phyloP scores from a whole-genome alignment of 1,140 invertebrate species.

The Ylistrum balloti region DNA sequence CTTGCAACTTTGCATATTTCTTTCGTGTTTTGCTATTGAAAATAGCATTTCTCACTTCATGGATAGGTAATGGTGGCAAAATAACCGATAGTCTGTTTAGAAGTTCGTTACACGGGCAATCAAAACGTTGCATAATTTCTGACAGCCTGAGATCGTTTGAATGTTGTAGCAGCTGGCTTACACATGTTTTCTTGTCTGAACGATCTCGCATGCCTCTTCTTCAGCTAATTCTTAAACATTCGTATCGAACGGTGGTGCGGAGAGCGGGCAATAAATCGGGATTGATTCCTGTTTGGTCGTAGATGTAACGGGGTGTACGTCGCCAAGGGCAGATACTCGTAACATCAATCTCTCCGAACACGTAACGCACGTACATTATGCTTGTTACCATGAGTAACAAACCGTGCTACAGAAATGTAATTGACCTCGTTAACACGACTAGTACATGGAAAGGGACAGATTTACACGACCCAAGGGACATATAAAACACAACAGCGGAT shows the following conservation, averaged over 20 bases:
- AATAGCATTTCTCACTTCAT: neutral
- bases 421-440: conserved; percentile 3
- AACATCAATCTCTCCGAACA: neutral
- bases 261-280: neutral
- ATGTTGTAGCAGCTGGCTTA: neutral
- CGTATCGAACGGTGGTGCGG: neutral
- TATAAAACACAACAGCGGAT: neutral
- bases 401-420: neutral
- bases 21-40: neutral
- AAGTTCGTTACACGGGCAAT: conserved; percentile 29
- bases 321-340: neutral
- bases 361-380: conserved; percentile 33
- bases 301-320: too few relatives aligned
- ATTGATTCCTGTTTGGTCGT: neutral
- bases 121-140: conserved; percentile 20
- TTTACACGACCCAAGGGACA: neutral
- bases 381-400: conserved; percentile 1
- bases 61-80: neutral
- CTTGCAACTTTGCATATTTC: neutral
- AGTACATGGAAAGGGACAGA: neutral
- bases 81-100: neutral
- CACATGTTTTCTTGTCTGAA: neutral
- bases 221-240: neutral
- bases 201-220: neutral
- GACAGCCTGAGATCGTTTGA: neutral